phyloP scores from a whole-genome alignment of 1,140 invertebrate genomes.

The Aphelinus atriplicis region DNA sequence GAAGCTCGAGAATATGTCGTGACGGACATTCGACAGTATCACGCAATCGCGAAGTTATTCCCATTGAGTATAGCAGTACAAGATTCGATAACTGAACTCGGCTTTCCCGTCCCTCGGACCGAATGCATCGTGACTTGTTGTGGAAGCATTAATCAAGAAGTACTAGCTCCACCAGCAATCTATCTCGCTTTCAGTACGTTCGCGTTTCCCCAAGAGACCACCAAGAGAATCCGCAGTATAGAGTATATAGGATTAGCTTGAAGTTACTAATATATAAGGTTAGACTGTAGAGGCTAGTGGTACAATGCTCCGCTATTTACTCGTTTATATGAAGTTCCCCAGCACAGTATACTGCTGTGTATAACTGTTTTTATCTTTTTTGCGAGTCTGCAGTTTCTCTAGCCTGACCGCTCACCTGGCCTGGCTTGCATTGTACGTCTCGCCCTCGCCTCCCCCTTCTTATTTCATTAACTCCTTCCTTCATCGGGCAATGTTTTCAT shows the following conservation, averaged over 20 bases:
- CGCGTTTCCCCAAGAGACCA: too few species aligned
- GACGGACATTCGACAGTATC: too few species aligned
- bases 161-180: background rate
- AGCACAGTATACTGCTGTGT: background rate
- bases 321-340: too few species aligned
- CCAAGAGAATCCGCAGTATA: too few species aligned
- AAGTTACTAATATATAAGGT: too few species aligned
- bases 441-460: background rate
- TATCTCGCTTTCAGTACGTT: background rate
- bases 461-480: constrained; percentile 24
- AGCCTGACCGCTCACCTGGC: background rate
- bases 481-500: constrained; percentile 11
- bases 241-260: too few species aligned
- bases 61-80: background rate
- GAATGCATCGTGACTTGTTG: background rate
- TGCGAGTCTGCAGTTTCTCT: constrained; percentile 11
- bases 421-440: background rate
- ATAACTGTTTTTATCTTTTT: constrained; percentile 7
- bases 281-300: too few species aligned
- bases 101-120: too few species aligned
- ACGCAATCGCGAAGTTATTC: background rate
- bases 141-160: constrained; percentile 10
- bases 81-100: too few species aligned
- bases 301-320: too few species aligned
- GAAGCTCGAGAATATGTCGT: too few species aligned